Percentiles rank a stretch among this genome's conserved stretches.
Evolutionary conservation across 2,113 vertebrate species (phyloP).

Genomic region (Tyto alba): DNA sequence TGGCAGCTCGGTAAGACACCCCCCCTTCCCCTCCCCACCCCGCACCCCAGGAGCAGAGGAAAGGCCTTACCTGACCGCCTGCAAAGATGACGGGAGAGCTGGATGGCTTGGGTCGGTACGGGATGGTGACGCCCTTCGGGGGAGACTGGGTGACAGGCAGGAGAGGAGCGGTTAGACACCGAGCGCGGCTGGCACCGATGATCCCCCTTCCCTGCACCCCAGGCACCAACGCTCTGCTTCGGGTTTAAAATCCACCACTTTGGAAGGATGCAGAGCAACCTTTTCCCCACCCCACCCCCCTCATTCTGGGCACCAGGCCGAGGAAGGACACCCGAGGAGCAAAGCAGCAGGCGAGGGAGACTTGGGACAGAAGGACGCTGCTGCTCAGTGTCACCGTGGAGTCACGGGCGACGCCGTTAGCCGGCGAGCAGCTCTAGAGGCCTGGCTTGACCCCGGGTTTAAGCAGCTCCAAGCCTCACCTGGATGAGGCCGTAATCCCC

Average conservation of each 20-base stretch:
- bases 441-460: background rate
- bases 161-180: constrained; percentile 8
- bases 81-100: constrained; percentile 98
- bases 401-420: fast-evolving
- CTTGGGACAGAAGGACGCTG: background rate
- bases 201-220: background rate
- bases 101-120: constrained; percentile 96
- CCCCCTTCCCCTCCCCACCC: background rate
- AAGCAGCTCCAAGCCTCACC: constrained; percentile 31
- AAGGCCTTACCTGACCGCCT: constrained; percentile 92
- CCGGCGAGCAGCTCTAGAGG: background rate
- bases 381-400: background rate
- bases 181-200: fast-evolving
- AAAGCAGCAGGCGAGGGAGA: fast-evolving
- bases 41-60: constrained; percentile 37
- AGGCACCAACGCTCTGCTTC: background rate
- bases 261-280: background rate
- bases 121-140: constrained; percentile 98
- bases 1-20: background rate
- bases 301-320: fast-evolving
- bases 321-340: background rate
- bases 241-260: fast-evolving
- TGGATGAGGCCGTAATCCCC: constrained; percentile 26
- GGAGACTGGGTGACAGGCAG: constrained; percentile 82
- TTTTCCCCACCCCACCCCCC: no score